Percentiles rank a stretch among this genome's conserved stretches.
These are phyloP conservation scores for Thalassophryne amazonica DNA, from an alignment of 2,797 vertebrate genomes.

Conservation along the genomic window DNA sequence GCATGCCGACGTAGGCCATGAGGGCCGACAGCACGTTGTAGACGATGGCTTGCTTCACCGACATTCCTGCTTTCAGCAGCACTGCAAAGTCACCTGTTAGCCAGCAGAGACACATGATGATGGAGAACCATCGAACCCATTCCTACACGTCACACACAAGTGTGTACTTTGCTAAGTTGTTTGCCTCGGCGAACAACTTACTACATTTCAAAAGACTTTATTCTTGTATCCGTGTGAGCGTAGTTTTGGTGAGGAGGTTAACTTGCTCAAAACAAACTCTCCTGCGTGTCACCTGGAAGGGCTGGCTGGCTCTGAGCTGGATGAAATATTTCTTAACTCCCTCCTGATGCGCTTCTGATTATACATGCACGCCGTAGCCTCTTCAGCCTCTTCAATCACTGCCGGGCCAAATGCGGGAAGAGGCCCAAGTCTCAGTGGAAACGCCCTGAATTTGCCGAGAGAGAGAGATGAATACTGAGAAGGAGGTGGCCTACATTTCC, in stretches of 20 bases:
- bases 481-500: conserved; percentile 65
- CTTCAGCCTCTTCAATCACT: conserved; percentile 54
- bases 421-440: conserved; percentile 60
- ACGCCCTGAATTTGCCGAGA: conserved; percentile 62
- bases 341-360: conserved; percentile 32
- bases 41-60: conserved; percentile 94
- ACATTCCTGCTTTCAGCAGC: conserved; percentile 96
- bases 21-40: conserved; percentile 97
- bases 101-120: conserved; percentile 2
- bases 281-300: conserved; percentile 1
- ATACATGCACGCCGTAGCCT: conserved; percentile 34
- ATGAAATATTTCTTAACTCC: conserved; percentile 24
- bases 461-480: conserved; percentile 47
- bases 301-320: conserved; percentile 8
- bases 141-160: not conserved
- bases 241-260: conserved; percentile 4
- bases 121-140: not conserved
- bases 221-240: not conserved
- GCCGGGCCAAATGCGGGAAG: conserved; percentile 39
- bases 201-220: not conserved
- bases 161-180: too few relatives aligned
- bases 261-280: conserved; percentile 8
- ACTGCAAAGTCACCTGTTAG: conserved; percentile 94
- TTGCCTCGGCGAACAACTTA: not conserved
- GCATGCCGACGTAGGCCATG: conserved; percentile 96